phyloP scores from a whole-genome alignment of 2,888 invertebrate genomes.

The Zygothrica quintamaculata region DNA sequence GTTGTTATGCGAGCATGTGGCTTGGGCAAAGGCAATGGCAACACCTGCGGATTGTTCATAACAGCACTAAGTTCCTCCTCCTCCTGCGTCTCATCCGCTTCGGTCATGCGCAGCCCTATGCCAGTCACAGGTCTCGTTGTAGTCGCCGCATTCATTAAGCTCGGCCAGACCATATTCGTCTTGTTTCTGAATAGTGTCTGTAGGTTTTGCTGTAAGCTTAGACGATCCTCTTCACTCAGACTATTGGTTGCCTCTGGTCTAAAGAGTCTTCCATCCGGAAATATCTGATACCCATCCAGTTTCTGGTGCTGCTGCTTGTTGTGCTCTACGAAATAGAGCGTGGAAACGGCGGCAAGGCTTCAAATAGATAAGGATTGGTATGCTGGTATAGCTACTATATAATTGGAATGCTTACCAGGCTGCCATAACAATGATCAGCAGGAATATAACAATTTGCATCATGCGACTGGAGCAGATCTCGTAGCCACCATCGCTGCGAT shows the following conservation, averaged over 20 bases:
- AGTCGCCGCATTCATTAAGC: slow-evolving; percentile 57
- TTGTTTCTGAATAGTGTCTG: slow-evolving; percentile 69
- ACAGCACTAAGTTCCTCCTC: slow-evolving; percentile 78
- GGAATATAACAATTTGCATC: slow-evolving; percentile 94
- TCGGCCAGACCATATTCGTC: slow-evolving; percentile 68
- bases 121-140: slow-evolving; percentile 51
- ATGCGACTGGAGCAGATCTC: slow-evolving; percentile 94
- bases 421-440: slow-evolving; percentile 97
- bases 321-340: slow-evolving; percentile 95
- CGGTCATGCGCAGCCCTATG: neutral
- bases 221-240: slow-evolving; percentile 83
- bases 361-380: neutral
- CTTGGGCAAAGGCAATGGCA: slow-evolving; percentile 47
- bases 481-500: slow-evolving; percentile 77
- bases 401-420: slow-evolving; percentile 91
- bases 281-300: slow-evolving; percentile 72
- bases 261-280: slow-evolving; percentile 71
- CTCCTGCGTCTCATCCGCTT: slow-evolving; percentile 46
- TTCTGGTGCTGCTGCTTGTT: slow-evolving; percentile 86
- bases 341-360: slow-evolving; percentile 96
- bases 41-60: slow-evolving; percentile 78
- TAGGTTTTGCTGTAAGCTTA: slow-evolving; percentile 71
- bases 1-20: slow-evolving; percentile 59
- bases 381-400: too few species aligned
- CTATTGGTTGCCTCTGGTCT: slow-evolving; percentile 83